These are phyloP conservation scores for Melanotaenia trifasciata DNA, from an alignment of 2,797 vertebrate genomes.

Conservation along the genomic window DNA sequence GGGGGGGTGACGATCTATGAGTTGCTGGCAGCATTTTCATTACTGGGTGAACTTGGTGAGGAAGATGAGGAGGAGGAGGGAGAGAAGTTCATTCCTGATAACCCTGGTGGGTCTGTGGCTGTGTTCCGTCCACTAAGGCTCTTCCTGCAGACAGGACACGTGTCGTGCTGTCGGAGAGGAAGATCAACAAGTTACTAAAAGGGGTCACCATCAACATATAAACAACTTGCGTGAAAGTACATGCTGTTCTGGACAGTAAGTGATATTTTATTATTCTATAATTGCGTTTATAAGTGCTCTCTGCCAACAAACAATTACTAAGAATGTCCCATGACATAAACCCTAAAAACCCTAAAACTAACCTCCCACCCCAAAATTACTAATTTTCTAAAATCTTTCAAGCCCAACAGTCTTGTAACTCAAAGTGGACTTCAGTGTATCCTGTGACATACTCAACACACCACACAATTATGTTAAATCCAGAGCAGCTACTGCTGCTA, in stretches of 20 bases:
- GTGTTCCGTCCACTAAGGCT: conserved; percentile 98
- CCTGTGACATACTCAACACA: background rate
- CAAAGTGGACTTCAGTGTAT: background rate
- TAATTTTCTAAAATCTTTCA: background rate
- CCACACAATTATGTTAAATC: background rate
- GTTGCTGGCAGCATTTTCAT: conserved; percentile 91
- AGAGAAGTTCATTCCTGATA: conserved; percentile 94
- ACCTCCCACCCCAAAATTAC: too few species aligned
- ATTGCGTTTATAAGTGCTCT: too few species aligned
- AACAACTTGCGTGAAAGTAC: background rate
- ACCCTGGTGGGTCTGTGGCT: conserved; percentile 94
- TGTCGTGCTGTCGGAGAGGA: conserved; percentile 89
- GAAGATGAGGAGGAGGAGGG: conserved; percentile 93
- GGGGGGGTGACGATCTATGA: conserved; percentile 84
- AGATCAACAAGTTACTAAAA: conserved; percentile 1
- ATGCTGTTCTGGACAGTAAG: background rate
- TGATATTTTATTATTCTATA: too few species aligned
- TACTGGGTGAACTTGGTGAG: conserved; percentile 93
- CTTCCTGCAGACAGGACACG: conserved; percentile 98
- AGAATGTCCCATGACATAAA: background rate
- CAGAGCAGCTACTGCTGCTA: background rate
- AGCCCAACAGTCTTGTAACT: background rate
- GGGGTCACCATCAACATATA: conserved; percentile 3
- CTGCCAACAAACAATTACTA: too few species aligned
- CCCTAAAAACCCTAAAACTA: too few species aligned